These are phyloP conservation scores for Saturnia pavonia DNA, from an alignment of 2,888 invertebrate species.

Conservation along the genomic window DNA sequence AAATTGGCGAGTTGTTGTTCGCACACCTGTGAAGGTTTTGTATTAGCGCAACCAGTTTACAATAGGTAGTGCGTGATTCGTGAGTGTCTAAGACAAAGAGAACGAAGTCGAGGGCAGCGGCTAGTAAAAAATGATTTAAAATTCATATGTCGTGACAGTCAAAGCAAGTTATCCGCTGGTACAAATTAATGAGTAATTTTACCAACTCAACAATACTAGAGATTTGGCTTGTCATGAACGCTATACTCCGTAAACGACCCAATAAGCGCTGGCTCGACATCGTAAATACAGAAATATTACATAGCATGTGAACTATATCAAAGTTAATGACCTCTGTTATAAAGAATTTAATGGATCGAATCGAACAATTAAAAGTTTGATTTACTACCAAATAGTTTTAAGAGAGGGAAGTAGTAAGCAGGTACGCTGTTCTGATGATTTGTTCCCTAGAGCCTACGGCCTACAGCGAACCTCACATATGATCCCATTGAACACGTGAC, in stretches of 20 bases:
- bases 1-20: too few relatives aligned
- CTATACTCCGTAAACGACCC: not conserved
- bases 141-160: not conserved
- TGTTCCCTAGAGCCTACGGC: too few relatives aligned
- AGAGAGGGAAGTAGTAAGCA: too few relatives aligned
- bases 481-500: too few relatives aligned
- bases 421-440: too few relatives aligned
- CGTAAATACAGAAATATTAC: slow-evolving; percentile 5
- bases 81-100: too few relatives aligned
- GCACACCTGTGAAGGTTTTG: too few relatives aligned
- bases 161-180: not conserved
- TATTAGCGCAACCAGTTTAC: too few relatives aligned
- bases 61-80: too few relatives aligned
- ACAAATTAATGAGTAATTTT: not conserved
- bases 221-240: not conserved
- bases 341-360: not conserved
- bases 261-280: slow-evolving; percentile 3
- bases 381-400: not conserved
- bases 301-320: not conserved
- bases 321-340: slow-evolving; percentile 5
- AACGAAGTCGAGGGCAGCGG: too few relatives aligned
- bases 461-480: too few relatives aligned
- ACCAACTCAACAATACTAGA: not conserved
- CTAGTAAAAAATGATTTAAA: not conserved
- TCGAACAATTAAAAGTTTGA: not conserved